phyloP scores from a whole-genome alignment of 2,888 invertebrate genomes.

The Conus canariensis region DNA sequence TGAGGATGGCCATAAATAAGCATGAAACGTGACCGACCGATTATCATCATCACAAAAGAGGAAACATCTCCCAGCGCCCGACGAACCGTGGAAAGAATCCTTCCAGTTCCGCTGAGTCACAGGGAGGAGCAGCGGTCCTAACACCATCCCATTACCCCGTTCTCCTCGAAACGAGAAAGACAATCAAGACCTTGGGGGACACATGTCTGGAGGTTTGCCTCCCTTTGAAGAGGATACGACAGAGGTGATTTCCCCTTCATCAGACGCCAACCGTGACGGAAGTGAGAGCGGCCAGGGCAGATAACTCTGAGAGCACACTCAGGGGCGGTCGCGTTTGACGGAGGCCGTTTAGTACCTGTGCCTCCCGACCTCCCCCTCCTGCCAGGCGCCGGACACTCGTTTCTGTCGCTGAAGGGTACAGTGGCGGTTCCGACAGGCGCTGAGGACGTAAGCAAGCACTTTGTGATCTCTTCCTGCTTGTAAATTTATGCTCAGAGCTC shows the following conservation, averaged over 20 bases:
- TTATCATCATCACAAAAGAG: too few species aligned
- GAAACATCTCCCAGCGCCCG: too few species aligned
- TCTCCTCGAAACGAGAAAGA: too few species aligned
- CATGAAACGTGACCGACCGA: too few species aligned
- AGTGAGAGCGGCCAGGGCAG: not conserved
- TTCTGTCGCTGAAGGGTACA: not conserved
- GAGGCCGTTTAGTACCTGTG: not conserved
- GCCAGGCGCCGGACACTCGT: not conserved
- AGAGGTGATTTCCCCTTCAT: not conserved
- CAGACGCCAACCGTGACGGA: not conserved
- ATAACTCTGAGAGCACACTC: not conserved
- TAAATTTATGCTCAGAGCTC: not conserved
- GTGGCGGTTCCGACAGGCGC: not conserved
- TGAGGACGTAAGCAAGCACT: not conserved
- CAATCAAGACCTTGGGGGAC: too few species aligned
- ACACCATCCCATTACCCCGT: too few species aligned
- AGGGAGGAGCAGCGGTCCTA: too few species aligned
- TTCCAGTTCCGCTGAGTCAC: too few species aligned
- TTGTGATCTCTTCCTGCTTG: not conserved
- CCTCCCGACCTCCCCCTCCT: not conserved
- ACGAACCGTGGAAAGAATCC: too few species aligned
- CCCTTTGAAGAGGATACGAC: not conserved
- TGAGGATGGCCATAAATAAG: too few species aligned
- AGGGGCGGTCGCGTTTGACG: not conserved
- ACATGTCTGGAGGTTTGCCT: too few species aligned